These are phyloP conservation scores for Neoitamus cyanurus DNA, from an alignment of 2,888 invertebrate genomes.

Conservation along the genomic window DNA sequence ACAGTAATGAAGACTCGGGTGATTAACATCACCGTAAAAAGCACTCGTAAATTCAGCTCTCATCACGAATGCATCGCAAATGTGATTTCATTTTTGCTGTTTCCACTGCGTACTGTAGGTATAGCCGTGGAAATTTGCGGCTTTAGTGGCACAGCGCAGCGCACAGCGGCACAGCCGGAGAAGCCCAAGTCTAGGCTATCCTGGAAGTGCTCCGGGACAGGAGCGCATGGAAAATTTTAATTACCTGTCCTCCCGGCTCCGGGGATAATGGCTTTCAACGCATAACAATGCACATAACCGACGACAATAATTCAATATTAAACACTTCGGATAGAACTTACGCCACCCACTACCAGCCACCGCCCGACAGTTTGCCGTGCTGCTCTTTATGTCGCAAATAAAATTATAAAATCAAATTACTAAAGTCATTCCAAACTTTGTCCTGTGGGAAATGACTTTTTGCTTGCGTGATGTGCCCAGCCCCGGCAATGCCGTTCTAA, in stretches of 20 bases:
- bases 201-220: too few species aligned
- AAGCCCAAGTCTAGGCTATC: background rate
- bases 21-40: conserved; percentile 30
- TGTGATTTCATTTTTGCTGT: conserved; percentile 18
- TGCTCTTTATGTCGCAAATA: conserved; percentile 18
- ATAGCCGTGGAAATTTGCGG: background rate
- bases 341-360: background rate
- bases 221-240: background rate
- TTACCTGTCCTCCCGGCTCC: conserved; percentile 1
- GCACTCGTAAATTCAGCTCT: conserved; percentile 17
- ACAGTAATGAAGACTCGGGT: conserved; percentile 17
- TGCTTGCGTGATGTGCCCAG: background rate
- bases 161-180: background rate
- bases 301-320: conserved; percentile 33
- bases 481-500: background rate
- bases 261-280: conserved; percentile 5
- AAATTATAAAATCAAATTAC: conserved; percentile 36
- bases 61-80: conserved; percentile 31
- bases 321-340: background rate
- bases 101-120: background rate
- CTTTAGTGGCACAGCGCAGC: background rate
- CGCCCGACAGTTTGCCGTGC: background rate
- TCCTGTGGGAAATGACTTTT: conserved; percentile 16
- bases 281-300: conserved; percentile 28
- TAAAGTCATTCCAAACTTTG: conserved; percentile 27